Evolutionary conservation across 2,113 vertebrate species (phyloP).

Genomic region (Daboia siamensis): DNA sequence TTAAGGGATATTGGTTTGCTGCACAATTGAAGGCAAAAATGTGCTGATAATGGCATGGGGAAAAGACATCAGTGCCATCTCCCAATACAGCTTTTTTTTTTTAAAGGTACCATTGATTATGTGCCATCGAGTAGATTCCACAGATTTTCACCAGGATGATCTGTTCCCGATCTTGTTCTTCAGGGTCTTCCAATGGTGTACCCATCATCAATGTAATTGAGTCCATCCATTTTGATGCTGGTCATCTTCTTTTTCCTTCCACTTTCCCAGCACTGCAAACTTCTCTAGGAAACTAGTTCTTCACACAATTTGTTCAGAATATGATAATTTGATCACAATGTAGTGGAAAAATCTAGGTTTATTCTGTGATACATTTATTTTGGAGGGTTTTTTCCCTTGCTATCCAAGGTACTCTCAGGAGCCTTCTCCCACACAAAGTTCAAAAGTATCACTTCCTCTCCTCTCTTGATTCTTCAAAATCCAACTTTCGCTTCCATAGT

Average conservation of each 20-base stretch:
- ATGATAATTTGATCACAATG: background rate
- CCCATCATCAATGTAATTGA: background rate
- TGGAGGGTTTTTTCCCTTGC: background rate
- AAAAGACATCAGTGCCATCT: background rate
- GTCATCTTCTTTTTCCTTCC: background rate
- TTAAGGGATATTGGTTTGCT: background rate
- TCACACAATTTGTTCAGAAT: background rate
- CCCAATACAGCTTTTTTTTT: background rate
- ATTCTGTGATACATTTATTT: background rate
- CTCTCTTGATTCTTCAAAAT: background rate
- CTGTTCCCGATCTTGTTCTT: background rate
- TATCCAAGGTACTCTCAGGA: background rate
- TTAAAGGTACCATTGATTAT: background rate
- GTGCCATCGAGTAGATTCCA: background rate
- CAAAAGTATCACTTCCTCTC: background rate
- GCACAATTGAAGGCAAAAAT: background rate
- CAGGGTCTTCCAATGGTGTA: background rate
- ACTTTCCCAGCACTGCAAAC: background rate
- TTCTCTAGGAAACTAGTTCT: background rate
- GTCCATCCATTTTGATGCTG: background rate
- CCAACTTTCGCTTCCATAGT: background rate
- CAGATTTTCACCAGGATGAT: background rate
- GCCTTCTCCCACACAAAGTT: background rate
- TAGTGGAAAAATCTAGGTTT: background rate
- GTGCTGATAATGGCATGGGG: background rate